Evolutionary conservation across 2,113 vertebrate species (phyloP), one percentile per base, ranked within the genome.

Genomic region (Mastomys coucha): DNA sequence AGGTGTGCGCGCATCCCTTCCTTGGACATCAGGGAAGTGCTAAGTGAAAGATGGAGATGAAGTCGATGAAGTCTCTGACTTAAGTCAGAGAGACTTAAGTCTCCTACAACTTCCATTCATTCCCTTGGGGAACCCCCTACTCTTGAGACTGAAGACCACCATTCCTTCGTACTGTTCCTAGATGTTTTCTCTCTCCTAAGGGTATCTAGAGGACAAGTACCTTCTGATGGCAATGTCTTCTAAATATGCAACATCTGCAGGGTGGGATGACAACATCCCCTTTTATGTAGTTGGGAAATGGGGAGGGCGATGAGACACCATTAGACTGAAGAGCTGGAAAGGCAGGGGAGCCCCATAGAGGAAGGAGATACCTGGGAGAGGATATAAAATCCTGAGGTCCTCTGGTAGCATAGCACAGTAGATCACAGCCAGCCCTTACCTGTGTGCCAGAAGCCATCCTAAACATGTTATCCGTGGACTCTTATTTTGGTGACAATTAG

Each of bases 171-270:
- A 36, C 42, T 5, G 65, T 39, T 88, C 88, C 80, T 31, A 81
- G 84, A 49, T 51, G 56, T 91, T 53, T 95, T 26, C 63, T 93
- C 82, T 95, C 96, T 81, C 97, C 97, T 31, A 0, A 96, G 92
- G 95, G 97, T 95, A 96, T 63, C 76, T 0, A 78, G 13, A 96
- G 87, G 98, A 58, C 98, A 98, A 97, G 97, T 97, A 97, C 96
- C 97, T 94, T 63, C 51, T 2, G 95, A 91, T 85, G 0, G 8
- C 92, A 58, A 92, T 36, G 78, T 86, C 93, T 97, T 77, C 97
- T 89, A 96, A 98, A 98, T 91, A 97, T 31, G 96, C 95, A 98
- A 98, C 98, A 98, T 98, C 98, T 99, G 98, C 98, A 98, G 96
- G 76, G 51, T 51, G 16, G 94, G 10, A 92, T 93, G 51, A 98